Percentiles rank a stretch among this genome's conserved stretches.
Evolutionary conservation across 1,140 invertebrate genomes (phyloP).

Genomic region (Potamilus streckersoni): DNA sequence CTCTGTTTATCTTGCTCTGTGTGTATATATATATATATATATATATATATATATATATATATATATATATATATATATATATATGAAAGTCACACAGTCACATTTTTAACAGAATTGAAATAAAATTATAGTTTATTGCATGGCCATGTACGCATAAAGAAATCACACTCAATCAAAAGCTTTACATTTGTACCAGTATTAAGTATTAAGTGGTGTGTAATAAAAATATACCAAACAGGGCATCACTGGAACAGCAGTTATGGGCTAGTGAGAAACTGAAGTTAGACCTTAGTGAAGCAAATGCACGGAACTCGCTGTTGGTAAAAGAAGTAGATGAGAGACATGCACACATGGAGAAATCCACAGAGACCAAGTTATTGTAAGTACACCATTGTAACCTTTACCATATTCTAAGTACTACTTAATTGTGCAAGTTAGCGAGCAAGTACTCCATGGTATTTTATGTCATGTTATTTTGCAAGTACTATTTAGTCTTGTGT

Average conservation of each 20-base stretch:
- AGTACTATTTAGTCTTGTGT: background rate
- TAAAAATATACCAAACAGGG: constrained; percentile 56
- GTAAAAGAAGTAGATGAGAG: constrained; percentile 92
- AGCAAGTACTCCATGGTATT: constrained; percentile 6
- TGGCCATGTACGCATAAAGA: too few relatives aligned
- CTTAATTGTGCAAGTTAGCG: background rate
- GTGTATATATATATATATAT: too few relatives aligned
- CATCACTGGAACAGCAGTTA: constrained; percentile 75
- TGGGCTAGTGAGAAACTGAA: constrained; percentile 82
- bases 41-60: too few relatives aligned
- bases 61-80: too few relatives aligned
- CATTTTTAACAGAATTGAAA: too few relatives aligned
- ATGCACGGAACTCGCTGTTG: constrained; percentile 80
- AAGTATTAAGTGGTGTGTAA: too few relatives aligned
- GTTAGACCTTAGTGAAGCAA: constrained; percentile 82
- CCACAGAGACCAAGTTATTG: constrained; percentile 74
- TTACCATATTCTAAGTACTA: background rate
- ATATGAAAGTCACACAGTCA: too few relatives aligned
- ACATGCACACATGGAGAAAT: constrained; percentile 82
- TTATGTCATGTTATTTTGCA: background rate
- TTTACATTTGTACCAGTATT: too few relatives aligned
- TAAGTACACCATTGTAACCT: constrained; percentile 45
- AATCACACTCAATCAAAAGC: too few relatives aligned
- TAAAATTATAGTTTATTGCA: too few relatives aligned
- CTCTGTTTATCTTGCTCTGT: too few relatives aligned